A percentile compares a stretch with the other conserved stretches of the same genome.
Evolutionary conservation across 2,888 invertebrate genomes (phyloP).

Genomic region (Cybosia mesomella): DNA sequence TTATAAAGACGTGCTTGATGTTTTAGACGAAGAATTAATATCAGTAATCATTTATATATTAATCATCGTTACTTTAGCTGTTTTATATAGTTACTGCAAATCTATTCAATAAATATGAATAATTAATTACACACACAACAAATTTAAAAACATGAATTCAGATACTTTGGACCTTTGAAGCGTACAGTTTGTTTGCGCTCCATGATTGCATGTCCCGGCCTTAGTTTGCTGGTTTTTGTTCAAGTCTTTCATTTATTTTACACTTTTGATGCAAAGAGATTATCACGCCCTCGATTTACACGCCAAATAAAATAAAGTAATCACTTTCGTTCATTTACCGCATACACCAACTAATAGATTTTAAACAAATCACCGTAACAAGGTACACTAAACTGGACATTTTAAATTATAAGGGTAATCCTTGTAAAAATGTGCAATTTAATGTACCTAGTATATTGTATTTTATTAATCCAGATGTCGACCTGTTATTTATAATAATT

Average conservation of each 20-base stretch:
- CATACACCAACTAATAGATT: background rate
- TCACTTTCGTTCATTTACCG: background rate
- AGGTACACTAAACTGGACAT: too few relatives aligned
- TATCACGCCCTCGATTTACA: slow-evolving; percentile 24
- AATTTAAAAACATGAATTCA: background rate
- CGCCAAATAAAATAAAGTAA: slow-evolving; percentile 35
- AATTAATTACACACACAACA: background rate
- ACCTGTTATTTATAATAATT: background rate
- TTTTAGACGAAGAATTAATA: background rate
- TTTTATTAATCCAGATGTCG: background rate
- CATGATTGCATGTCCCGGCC: slow-evolving; percentile 22
- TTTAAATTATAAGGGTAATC: too few relatives aligned
- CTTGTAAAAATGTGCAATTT: too few relatives aligned
- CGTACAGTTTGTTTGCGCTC: slow-evolving; percentile 28
- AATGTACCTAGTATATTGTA: too few relatives aligned
- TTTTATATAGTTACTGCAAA: background rate
- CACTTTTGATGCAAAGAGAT: slow-evolving; percentile 32
- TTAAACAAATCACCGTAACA: too few relatives aligned
- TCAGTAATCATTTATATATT: background rate
- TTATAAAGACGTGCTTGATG: background rate
- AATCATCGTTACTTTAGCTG: background rate
- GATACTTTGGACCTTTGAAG: background rate
- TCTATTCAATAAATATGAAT: too few relatives aligned
- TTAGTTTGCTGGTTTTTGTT: slow-evolving; percentile 41
- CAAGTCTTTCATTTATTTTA: slow-evolving; percentile 37